A percentile compares a stretch with the other conserved stretches of the same genome.
phyloP scores from a whole-genome alignment of 2,113 vertebrate genomes.

The Nesoenas mayeri region DNA sequence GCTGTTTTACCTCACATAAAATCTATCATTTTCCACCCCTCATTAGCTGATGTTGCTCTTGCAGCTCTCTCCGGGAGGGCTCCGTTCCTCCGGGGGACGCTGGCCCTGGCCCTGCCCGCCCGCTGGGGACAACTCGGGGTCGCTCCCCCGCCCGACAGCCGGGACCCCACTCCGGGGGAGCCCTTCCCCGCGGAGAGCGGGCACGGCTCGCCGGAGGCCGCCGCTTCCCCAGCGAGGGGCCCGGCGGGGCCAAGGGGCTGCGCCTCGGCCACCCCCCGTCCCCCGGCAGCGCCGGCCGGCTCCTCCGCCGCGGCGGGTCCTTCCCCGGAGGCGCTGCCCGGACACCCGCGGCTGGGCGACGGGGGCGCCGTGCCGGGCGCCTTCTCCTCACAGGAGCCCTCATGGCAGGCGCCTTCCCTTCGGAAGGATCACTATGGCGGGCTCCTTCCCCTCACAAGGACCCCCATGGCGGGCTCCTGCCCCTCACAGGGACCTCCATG shows the following conservation, averaged over 20 bases:
- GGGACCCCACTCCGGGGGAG: no score
- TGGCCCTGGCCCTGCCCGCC: neutral
- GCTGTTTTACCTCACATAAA: neutral
- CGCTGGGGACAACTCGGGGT: no score
- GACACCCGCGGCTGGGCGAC: neutral
- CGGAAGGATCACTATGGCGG: neutral
- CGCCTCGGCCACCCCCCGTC: no score
- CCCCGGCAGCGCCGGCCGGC: no score
- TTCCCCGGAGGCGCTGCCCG: neutral
- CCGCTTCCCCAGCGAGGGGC: no score
- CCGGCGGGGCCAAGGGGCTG: no score
- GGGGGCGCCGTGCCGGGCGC: no score
- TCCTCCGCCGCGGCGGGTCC: neutral
- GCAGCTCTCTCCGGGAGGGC: neutral
- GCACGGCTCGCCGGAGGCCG: no score
- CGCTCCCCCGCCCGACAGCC: neutral
- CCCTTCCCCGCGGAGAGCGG: neutral
- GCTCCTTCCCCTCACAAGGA: no score
- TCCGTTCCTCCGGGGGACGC: neutral
- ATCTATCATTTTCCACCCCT: neutral
- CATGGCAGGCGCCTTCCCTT: neutral
- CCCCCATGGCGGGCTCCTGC: neutral
- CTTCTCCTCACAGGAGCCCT: neutral
- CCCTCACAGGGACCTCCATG: neutral
- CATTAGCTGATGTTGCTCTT: neutral